Conservation (phyloP, 2,113 vertebrate species). For the Campylorhamphus procurvoides region DNA sequence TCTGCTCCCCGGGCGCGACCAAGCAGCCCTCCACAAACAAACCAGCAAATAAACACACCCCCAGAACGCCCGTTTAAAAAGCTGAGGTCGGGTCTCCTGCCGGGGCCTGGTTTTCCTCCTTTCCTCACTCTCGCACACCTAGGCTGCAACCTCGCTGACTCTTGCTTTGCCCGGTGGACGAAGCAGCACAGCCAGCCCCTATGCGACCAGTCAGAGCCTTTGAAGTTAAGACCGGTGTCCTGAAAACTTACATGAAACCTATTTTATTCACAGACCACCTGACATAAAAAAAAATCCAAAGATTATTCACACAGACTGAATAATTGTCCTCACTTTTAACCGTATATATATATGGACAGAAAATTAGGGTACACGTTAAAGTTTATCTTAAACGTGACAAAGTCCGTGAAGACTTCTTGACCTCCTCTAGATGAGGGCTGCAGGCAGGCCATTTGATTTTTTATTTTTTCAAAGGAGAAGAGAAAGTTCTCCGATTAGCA, state of each 20-base stretch:
- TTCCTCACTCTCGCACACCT: fast-evolving
- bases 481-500: background rate
- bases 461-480: slow-evolving; percentile 9
- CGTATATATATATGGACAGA: fast-evolving
- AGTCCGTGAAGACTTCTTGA: background rate
- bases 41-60: background rate
- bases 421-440: background rate
- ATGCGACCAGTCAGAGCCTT: background rate
- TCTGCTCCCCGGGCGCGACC: background rate
- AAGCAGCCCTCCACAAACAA: background rate
- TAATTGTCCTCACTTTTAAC: background rate
- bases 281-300: background rate
- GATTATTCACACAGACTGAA: background rate
- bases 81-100: background rate
- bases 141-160: background rate
- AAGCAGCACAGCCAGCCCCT: background rate
- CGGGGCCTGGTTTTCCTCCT: background rate
- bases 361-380: background rate
- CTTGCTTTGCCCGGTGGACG: background rate
- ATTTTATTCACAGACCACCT: background rate
- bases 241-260: background rate
- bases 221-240: background rate
- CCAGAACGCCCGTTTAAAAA: background rate
- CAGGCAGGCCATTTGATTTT: background rate
- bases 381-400: background rate